A percentile compares a stretch with the other conserved stretches of the same genome.
Conservation (phyloP, 2,888 invertebrate genomes). For the Ramazzottius varieornatus region DNA sequence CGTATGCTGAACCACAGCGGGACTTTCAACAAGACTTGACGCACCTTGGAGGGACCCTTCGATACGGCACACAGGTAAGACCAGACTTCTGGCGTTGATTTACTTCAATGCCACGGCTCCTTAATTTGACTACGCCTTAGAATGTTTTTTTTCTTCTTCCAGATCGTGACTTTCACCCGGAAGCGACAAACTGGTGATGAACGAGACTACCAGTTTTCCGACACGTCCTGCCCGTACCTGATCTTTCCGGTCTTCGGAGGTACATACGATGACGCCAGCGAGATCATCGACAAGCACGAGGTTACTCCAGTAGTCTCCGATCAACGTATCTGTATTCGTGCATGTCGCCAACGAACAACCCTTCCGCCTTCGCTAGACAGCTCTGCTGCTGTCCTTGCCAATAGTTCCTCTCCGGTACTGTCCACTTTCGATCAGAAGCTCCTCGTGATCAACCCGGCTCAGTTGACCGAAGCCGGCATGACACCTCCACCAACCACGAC, state of each 20-base stretch:
- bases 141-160: background rate
- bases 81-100: too few relatives aligned
- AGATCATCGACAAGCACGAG: conserved; percentile 54
- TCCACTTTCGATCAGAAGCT: background rate
- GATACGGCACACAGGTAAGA: background rate
- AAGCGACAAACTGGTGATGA: conserved; percentile 45
- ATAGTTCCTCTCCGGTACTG: background rate
- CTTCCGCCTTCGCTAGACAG: background rate
- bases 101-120: too few relatives aligned
- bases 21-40: conserved; percentile 10
- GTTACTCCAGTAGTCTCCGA: conserved; percentile 42
- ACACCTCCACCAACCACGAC: too few relatives aligned
- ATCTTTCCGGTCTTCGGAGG: conserved; percentile 66
- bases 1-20: conserved; percentile 32
- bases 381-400: too few relatives aligned
- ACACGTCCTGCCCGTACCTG: conserved; percentile 52
- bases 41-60: background rate
- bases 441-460: background rate
- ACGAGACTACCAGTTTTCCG: conserved; percentile 51
- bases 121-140: too few relatives aligned
- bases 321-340: conserved; percentile 50
- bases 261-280: conserved; percentile 49
- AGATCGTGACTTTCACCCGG: conserved; percentile 40
- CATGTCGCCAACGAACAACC: conserved; percentile 27
- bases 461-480: too few relatives aligned